Percentiles rank a stretch among this genome's conserved stretches.
Evolutionary conservation across 2,888 invertebrate genomes (phyloP).

Genomic region (Hermaeophaga mercurialis): DNA sequence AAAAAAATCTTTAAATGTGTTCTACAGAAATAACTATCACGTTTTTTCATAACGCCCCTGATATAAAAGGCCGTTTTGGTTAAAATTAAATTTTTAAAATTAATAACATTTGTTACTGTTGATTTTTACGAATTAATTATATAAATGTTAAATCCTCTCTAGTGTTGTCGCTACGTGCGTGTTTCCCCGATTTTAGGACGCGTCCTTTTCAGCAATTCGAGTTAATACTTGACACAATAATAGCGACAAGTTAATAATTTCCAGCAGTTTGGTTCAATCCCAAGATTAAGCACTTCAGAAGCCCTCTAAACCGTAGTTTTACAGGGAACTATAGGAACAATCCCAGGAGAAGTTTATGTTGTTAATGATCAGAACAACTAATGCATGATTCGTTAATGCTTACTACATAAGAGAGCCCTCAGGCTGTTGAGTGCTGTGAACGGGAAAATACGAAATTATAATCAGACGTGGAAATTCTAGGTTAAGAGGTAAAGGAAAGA

Average conservation of each 20-base stretch:
- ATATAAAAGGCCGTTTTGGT: too few relatives aligned
- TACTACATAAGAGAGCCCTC: neutral
- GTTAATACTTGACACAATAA: neutral
- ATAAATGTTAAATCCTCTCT: too few relatives aligned
- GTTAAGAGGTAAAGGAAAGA: neutral
- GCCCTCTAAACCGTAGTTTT: neutral
- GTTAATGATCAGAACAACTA: neutral
- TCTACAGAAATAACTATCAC: too few relatives aligned
- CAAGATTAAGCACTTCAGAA: neutral
- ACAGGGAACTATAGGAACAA: neutral
- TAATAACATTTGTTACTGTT: too few relatives aligned
- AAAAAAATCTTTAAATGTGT: too few relatives aligned
- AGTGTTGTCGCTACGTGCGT: too few relatives aligned
- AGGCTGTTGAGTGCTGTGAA: neutral
- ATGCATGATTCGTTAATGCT: slow-evolving; percentile 3
- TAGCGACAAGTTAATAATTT: neutral
- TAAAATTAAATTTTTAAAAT: too few relatives aligned
- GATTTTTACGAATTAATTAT: too few relatives aligned
- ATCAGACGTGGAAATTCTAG: neutral
- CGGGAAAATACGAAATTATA: neutral
- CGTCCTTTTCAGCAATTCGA: neutral
- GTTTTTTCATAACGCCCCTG: too few relatives aligned
- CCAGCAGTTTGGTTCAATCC: neutral
- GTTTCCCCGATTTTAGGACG: too few relatives aligned
- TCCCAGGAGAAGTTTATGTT: neutral